phyloP scores from a whole-genome alignment of 1,140 invertebrate species.

The Ooceraea biroi region DNA sequence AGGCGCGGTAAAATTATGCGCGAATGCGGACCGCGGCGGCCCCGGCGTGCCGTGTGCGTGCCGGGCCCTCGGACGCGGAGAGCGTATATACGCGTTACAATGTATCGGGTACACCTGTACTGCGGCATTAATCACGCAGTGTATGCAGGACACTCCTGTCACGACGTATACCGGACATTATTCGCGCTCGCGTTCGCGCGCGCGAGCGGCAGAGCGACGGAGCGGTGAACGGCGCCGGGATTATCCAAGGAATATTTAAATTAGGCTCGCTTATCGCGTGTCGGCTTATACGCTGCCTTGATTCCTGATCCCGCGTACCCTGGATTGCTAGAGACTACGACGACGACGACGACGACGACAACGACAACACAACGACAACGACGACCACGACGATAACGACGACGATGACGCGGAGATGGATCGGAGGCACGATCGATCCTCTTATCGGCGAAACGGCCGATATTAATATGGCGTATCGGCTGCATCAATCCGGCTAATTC shows the following conservation, averaged over 20 bases:
- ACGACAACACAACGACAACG: neutral
- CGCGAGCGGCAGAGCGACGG: constrained; percentile 33
- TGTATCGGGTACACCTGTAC: constrained; percentile 65
- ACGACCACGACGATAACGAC: neutral
- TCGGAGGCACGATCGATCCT: constrained; percentile 26
- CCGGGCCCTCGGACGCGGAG: constrained; percentile 27
- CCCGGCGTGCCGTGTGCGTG: constrained; percentile 60
- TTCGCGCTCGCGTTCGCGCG: constrained; percentile 51
- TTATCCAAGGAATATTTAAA: constrained; percentile 65
- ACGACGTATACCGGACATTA: constrained; percentile 62
- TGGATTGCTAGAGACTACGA: constrained; percentile 7
- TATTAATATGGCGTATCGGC: constrained; percentile 46
- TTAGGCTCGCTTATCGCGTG: constrained; percentile 62
- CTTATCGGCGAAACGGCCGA: constrained; percentile 22
- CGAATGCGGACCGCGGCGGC: constrained; percentile 57
- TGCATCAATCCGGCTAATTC: constrained; percentile 38
- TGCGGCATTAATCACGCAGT: constrained; percentile 67
- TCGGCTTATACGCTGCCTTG: constrained; percentile 54
- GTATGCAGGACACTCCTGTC: constrained; percentile 63
- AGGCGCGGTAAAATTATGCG: constrained; percentile 72
- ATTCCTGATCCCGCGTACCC: constrained; percentile 12
- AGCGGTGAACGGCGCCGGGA: constrained; percentile 43
- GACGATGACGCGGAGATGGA: neutral
- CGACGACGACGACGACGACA: neutral
- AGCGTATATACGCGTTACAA: constrained; percentile 46